These are phyloP conservation scores for Drosophila tristis DNA, from an alignment of 1,140 invertebrate species.

Conservation along the genomic window DNA sequence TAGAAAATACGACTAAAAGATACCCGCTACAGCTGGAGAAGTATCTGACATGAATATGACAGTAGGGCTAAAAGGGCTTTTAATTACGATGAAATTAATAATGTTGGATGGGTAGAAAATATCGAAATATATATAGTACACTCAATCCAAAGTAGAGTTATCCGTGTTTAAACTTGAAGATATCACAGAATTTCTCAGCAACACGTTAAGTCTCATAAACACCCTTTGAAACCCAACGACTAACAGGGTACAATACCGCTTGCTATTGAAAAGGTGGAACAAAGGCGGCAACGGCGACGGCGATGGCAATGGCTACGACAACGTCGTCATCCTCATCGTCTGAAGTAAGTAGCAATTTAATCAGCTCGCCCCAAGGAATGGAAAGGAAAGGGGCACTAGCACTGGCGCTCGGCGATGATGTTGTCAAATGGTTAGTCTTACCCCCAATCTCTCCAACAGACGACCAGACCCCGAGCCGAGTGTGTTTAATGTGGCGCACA, in stretches of 20 bases:
- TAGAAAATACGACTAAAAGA: too few relatives aligned
- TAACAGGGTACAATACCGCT: slow-evolving; percentile 16
- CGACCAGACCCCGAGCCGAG: neutral
- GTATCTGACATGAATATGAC: too few relatives aligned
- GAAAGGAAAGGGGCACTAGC: neutral
- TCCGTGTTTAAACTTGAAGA: too few relatives aligned
- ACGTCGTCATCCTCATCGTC: slow-evolving; percentile 39
- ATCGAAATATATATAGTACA: too few relatives aligned
- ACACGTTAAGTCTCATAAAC: too few relatives aligned
- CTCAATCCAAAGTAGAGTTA: too few relatives aligned
- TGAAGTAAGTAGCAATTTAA: slow-evolving; percentile 72
- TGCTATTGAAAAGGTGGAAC: slow-evolving; percentile 60
- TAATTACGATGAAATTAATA: too few relatives aligned
- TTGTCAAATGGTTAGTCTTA: slow-evolving; percentile 68
- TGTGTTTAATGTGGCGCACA: slow-evolving; percentile 76
- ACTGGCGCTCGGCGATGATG: slow-evolving; percentile 61
- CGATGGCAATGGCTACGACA: slow-evolving; percentile 43
- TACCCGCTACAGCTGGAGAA: too few relatives aligned
- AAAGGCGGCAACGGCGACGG: slow-evolving; percentile 52
- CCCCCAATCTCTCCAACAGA: neutral
- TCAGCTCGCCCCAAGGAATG: slow-evolving; percentile 41
- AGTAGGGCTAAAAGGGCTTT: too few relatives aligned
- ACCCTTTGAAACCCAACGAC: too few relatives aligned
- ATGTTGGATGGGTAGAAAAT: too few relatives aligned
- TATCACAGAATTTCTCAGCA: too few relatives aligned